These are phyloP conservation scores for Ectemnius continuus DNA, from an alignment of 2,888 invertebrate species.

Conservation along the genomic window DNA sequence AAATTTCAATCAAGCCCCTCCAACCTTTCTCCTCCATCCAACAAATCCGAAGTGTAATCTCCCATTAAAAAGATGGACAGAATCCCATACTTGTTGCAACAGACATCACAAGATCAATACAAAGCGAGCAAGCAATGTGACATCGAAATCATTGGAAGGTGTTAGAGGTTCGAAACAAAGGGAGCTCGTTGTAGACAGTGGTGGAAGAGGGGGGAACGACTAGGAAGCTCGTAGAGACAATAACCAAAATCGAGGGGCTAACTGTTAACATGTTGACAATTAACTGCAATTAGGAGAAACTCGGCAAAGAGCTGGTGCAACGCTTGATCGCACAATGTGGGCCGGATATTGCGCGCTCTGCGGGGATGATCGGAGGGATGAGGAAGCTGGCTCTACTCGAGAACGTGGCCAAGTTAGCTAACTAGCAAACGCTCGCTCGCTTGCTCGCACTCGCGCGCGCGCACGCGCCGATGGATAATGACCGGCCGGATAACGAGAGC, in stretches of 20 bases:
- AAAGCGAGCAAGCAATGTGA: no score
- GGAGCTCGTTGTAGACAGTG: neutral
- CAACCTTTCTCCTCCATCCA: neutral
- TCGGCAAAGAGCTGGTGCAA: constrained; percentile 10
- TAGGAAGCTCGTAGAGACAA: neutral
- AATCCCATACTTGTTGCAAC: no score
- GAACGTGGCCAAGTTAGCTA: constrained; percentile 22
- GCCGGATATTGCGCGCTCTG: constrained; percentile 28
- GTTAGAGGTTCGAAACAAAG: neutral
- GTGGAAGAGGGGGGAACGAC: neutral
- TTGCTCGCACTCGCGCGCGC: no score
- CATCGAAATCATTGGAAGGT: no score
- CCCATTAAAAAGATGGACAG: no score
- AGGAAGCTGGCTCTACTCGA: constrained; percentile 21
- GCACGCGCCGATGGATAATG: constrained; percentile 24
- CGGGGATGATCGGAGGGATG: no score
- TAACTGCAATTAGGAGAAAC: constrained; percentile 36
- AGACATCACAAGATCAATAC: no score
- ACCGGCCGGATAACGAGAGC: constrained; percentile 39
- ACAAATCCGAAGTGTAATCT: no score
- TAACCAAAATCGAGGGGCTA: neutral
- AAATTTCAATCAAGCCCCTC: constrained; percentile 18
- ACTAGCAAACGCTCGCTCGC: no score
- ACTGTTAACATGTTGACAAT: constrained; percentile 32
- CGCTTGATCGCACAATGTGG: constrained; percentile 31